phyloP scores from a whole-genome alignment of 2,113 vertebrate genomes.

The Sula dactylatra region DNA sequence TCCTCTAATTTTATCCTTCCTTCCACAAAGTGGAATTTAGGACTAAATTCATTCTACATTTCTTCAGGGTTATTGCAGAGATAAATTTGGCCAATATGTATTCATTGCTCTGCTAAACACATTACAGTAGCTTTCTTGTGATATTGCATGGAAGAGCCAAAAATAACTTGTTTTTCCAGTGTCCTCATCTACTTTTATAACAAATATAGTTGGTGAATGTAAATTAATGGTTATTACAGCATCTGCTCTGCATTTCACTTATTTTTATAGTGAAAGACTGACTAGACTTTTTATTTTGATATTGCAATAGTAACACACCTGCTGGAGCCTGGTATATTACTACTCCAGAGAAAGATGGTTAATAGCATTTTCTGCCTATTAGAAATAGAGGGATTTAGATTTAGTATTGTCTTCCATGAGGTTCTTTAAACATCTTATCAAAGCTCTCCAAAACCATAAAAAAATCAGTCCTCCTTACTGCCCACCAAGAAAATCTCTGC shows the following conservation, averaged over 20 bases:
- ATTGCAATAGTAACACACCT: conserved; percentile 42
- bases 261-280: conserved; percentile 47
- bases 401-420: neutral
- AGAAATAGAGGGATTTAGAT: conserved; percentile 20
- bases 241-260: conserved; percentile 58
- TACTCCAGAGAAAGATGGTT: conserved; percentile 22
- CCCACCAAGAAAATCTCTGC: neutral
- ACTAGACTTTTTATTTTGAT: conserved; percentile 52
- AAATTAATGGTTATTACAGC: conserved; percentile 66
- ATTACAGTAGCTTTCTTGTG: conserved; percentile 28
- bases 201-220: conserved; percentile 51
- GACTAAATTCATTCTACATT: conserved; percentile 28
- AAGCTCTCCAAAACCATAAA: neutral
- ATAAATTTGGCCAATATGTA: conserved; percentile 51
- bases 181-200: conserved; percentile 52
- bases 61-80: conserved; percentile 21
- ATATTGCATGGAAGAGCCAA: neutral
- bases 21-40: conserved; percentile 27
- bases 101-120: conserved; percentile 47
- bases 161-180: conserved; percentile 62
- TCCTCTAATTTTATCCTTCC: conserved; percentile 1
- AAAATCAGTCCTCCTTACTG: neutral
- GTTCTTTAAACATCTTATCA: conserved; percentile 46
- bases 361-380: conserved; percentile 43
- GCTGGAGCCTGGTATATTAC: neutral